phyloP scores from a whole-genome alignment of 2,113 vertebrate species.

The Festucalex cinctus region DNA sequence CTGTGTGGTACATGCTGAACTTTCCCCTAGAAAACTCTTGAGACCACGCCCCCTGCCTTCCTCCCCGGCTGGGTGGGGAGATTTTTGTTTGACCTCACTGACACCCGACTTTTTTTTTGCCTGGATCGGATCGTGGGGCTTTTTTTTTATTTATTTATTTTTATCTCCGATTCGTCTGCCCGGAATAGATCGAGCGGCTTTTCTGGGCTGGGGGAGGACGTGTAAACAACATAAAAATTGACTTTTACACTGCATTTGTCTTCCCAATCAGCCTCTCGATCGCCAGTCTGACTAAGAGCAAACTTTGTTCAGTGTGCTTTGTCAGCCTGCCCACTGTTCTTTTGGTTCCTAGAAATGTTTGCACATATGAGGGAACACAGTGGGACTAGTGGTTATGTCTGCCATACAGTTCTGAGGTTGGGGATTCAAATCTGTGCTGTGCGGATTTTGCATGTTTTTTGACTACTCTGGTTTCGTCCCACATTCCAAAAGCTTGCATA shows the following conservation, averaged over 20 bases:
- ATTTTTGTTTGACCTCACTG: background rate
- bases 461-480: background rate
- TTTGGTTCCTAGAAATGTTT: background rate
- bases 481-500: background rate
- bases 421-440: background rate
- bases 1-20: slow-evolving; percentile 16
- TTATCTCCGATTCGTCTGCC: background rate
- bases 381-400: background rate
- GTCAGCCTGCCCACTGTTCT: background rate
- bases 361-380: background rate
- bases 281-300: background rate
- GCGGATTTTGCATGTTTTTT: background rate
- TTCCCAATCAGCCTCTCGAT: background rate
- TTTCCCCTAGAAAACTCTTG: slow-evolving; percentile 28
- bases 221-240: background rate
- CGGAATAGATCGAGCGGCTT: slow-evolving; percentile 9
- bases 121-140: slow-evolving; percentile 2
- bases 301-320: background rate
- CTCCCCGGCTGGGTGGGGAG: background rate
- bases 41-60: background rate
- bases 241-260: background rate
- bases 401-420: background rate
- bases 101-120: background rate
- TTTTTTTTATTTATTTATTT: slow-evolving; percentile 25
- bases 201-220: background rate